Percentiles rank a stretch among this genome's conserved stretches.
These are phyloP conservation scores for Furcula furcula DNA, from an alignment of 2,888 invertebrate genomes.

Conservation along the genomic window DNA sequence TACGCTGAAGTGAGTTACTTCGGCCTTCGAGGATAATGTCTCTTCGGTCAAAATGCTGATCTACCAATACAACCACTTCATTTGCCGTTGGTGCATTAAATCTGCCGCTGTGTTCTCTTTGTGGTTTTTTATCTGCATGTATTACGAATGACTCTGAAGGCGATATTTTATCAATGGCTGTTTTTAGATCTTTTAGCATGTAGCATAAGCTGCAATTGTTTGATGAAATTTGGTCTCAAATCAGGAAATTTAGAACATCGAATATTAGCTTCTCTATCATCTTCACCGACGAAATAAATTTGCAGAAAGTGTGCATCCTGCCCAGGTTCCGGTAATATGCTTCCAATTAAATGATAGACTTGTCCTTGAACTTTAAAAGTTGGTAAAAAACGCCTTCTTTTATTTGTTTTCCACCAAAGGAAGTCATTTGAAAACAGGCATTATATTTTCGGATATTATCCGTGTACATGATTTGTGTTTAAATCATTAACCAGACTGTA, in stretches of 20 bases:
- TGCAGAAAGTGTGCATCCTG: constrained; percentile 5
- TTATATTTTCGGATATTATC: background rate
- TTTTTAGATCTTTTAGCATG: constrained; percentile 6
- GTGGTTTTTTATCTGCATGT: constrained; percentile 11
- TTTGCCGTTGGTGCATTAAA: constrained; percentile 30
- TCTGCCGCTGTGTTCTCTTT: constrained; percentile 21
- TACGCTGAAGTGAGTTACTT: too few species aligned
- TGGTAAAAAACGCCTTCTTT: constrained; percentile 3
- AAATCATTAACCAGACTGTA: background rate
- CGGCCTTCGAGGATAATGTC: too few species aligned
- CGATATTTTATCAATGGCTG: background rate
- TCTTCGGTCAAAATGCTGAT: constrained; percentile 33
- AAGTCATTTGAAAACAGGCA: constrained; percentile 7
- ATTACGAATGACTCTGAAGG: constrained; percentile 7
- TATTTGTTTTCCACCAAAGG: constrained; percentile 6
- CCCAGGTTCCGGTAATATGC: constrained; percentile 2
- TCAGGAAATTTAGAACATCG: constrained; percentile 2
- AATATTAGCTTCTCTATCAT: background rate
- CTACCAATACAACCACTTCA: constrained; percentile 38
- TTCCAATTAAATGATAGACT: constrained; percentile 8
- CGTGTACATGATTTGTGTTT: background rate
- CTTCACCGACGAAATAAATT: constrained; percentile 10
- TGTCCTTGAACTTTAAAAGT: constrained; percentile 11
- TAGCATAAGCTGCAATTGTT: constrained; percentile 1
- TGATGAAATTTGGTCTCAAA: constrained; percentile 2